Conservation (phyloP, 1,140 invertebrate genomes). For the Cryptotermes secundus region DNA sequence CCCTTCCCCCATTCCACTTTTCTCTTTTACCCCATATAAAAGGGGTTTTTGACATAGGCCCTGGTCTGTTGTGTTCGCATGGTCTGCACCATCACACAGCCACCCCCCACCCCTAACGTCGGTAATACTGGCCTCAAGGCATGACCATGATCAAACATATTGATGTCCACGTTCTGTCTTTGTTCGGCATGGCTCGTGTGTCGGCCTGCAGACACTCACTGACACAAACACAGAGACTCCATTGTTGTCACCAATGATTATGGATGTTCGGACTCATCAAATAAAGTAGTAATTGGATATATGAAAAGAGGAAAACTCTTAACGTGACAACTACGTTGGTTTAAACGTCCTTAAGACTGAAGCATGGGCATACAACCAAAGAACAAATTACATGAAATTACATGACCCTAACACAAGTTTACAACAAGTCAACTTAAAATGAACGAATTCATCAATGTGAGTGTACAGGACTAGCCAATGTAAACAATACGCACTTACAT, state of each 20-base stretch:
- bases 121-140: conserved; percentile 13
- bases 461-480: no score
- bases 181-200: background rate
- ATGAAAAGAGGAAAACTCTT: no score
- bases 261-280: background rate
- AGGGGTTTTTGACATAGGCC: background rate
- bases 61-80: background rate
- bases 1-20: no score
- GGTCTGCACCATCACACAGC: background rate
- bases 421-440: no score
- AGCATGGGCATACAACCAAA: no score
- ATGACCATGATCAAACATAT: conserved; percentile 11
- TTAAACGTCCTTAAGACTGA: no score
- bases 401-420: no score
- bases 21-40: background rate
- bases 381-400: no score
- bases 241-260: background rate
- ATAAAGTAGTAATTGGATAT: no score
- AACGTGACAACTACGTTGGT: no score
- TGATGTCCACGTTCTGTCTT: background rate
- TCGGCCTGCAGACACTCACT: background rate
- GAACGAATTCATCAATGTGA: no score
- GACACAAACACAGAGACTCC: background rate
- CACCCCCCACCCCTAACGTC: background rate
- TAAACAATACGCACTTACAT: no score